Evolutionary conservation across 1,140 invertebrate species (phyloP), one percentile per base, ranked within the genome.

Genomic region (Mylabris phalerata): DNA sequence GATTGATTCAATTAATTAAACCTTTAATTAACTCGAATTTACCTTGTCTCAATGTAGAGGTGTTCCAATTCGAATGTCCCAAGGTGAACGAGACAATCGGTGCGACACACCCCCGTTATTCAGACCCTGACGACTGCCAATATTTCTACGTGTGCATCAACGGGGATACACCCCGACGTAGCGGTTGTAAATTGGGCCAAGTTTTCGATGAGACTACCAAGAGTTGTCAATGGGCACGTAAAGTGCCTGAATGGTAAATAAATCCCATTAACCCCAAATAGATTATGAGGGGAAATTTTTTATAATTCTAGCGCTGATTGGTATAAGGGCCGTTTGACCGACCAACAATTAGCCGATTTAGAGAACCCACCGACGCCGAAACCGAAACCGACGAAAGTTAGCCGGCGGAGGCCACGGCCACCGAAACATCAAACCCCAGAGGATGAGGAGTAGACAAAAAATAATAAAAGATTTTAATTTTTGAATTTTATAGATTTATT

Each of bases 61-160:
- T 93, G 1, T 92, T 93, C 75, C 80, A 88, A 64, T 95, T 95
- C 73, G 81, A 84, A 6, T 95, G 92, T 63, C 92, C 92, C 0
- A 80, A 86, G 65, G 85, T 89, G 9, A 85, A 87, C 64, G 84
- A 86, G 50, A 80, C 79, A 0, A 79, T 83, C 43, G 89, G 82
- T 0, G 79, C 83, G 1, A 87, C 87, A 1, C 90, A 95, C 77
- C 90, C 92, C 0, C 80, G 92, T 0, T 93, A 92, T 68, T 82
- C 90, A 1, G 90, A 93, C 72, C 84, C 85, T n/a, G 88, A 90
- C 42, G 91, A 95, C 70, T 95, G 92, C 64, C 90, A 93, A 71
- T 93, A 82, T 77, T 94, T 94, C 76, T 95, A 92, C 73, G 90
- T 95, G 1, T 94, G 92, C 72, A 88, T 94, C 48, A 92, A 93